Conservation (phyloP, 2,797 vertebrate genomes). For the Hephaestus fuliginosus region DNA sequence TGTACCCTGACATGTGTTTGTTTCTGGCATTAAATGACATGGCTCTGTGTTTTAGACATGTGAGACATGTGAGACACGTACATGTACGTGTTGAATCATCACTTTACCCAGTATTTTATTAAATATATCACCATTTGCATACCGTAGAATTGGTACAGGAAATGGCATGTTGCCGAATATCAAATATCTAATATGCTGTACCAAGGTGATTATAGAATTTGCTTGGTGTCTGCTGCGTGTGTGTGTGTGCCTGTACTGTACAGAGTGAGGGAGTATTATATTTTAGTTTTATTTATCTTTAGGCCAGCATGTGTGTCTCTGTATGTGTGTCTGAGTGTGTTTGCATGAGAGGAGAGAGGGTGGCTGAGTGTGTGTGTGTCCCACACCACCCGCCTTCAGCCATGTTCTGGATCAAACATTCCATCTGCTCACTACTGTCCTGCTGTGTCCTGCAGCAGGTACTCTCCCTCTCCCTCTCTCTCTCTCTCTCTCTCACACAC, state of each 20-base stretch:
- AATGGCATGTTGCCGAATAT: background rate
- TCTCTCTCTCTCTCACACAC: background rate
- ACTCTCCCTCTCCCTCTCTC: slow-evolving; percentile 5
- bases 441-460: slow-evolving; percentile 63
- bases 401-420: slow-evolving; percentile 64
- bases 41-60: background rate
- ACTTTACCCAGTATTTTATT: background rate
- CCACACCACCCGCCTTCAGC: slow-evolving; percentile 44
- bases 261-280: background rate
- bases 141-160: background rate
- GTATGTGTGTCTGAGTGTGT: slow-evolving; percentile 12
- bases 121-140: background rate
- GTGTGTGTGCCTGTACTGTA: background rate
- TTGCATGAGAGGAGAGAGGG: slow-evolving; percentile 23
- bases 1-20: background rate
- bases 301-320: slow-evolving; percentile 13
- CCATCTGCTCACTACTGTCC: slow-evolving; percentile 65
- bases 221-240: background rate
- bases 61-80: background rate
- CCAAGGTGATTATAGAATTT: background rate
- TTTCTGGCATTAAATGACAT: slow-evolving; percentile 16
- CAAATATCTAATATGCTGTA: background rate
- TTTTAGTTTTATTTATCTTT: slow-evolving; percentile 5
- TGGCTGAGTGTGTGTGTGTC: slow-evolving; percentile 19
- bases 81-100: background rate